Evolutionary conservation across 2,888 invertebrate genomes (phyloP), one percentile per base, ranked within the genome.

Genomic region (Clistopyga incitator): DNA sequence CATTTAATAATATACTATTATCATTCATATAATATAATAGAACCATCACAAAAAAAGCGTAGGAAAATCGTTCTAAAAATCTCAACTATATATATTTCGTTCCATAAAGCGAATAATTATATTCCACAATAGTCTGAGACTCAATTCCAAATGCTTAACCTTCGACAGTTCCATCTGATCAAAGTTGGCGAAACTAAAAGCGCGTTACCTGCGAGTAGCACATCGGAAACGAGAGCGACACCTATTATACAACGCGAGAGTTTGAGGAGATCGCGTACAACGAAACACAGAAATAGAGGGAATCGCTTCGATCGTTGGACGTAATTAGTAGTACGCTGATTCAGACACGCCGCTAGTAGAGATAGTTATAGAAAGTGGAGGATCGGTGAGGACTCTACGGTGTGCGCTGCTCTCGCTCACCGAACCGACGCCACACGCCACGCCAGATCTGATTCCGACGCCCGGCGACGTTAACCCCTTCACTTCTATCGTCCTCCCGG

Each of bases 361-460:
- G 78, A 78, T 70, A 71, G 54, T 72, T 72, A 68, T 47, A 68
- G 77, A 15, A 11, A 29, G 56, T 18, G 47, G 23, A 50, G 47
- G 74, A 61, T 29, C 47, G 71, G 10, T 34, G 59, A 29, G 18
- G 45, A 29, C 59, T 59, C 59, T 45, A 8, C 15, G 10, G 34
- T 38, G 64, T n/a, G n/a, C n/a, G n/a, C n/a, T n/a, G 59, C 71
- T 50, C 72, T 79, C 76, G 76, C 72, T 83, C 77, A 64, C 77
- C 67, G 72, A 77, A 80, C 61, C 72, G 74, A 76, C 50, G 56
- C 75, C 45, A 38, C 64, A 54, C 76, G 50, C 54, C 78, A 85
- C 70, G 82, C 85, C 78, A 87, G 87, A 88, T 90, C 85, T 84
- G 88, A 89, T 87, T 56, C 85, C 88, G 87, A 89, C 85, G 87